Evolutionary conservation across 2,797 vertebrate genomes (phyloP).

Genomic region (Varecia variegata): DNA sequence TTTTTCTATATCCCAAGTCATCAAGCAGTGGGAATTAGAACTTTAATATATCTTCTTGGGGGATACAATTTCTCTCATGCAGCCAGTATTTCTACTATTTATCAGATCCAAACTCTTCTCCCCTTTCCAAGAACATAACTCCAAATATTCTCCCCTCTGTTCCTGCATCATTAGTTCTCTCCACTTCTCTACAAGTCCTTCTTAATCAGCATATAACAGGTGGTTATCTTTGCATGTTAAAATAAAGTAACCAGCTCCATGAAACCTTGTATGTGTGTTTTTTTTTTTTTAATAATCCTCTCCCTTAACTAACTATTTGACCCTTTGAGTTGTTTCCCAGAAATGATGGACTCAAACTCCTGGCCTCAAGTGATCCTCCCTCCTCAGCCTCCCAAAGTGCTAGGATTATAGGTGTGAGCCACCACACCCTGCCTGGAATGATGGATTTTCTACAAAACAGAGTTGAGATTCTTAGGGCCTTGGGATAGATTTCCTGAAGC

Average conservation of each 20-base stretch:
- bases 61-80: neutral
- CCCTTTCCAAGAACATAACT: neutral
- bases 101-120: neutral
- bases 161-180: neutral
- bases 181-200: neutral
- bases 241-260: neutral
- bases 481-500: neutral
- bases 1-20: neutral
- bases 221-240: neutral
- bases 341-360: neutral
- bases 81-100: neutral
- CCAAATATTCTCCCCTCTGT: neutral
- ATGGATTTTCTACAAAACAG: neutral
- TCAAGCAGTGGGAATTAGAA: neutral
- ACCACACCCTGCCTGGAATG: neutral
- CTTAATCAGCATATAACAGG: neutral
- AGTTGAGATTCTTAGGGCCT: neutral
- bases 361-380: neutral
- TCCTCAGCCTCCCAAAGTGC: neutral
- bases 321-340: neutral
- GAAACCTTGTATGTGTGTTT: fast-evolving
- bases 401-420: neutral
- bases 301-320: neutral
- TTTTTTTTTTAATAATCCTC: neutral
- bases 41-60: neutral